Conservation (phyloP, 1,140 invertebrate species). For the Hypsibius dujardini region DNA sequence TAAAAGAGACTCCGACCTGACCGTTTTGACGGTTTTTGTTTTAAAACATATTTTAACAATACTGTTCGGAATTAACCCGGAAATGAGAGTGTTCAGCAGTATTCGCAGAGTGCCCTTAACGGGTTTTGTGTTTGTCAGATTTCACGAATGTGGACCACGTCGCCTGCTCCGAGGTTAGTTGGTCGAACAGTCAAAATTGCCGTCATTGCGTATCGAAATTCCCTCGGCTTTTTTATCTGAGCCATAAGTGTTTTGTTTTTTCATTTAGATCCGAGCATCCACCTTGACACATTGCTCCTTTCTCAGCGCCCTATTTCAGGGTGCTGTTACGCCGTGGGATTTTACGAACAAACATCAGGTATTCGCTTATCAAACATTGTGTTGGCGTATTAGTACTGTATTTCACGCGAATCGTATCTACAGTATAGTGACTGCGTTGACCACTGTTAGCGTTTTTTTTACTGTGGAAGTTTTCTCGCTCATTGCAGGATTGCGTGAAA, state of each 20-base stretch:
- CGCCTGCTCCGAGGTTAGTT: slow-evolving; percentile 76
- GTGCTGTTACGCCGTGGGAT: slow-evolving; percentile 52
- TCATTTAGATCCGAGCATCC: slow-evolving; percentile 39
- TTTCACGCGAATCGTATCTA: too few species aligned
- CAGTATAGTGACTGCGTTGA: too few species aligned
- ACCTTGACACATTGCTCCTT: slow-evolving; percentile 81
- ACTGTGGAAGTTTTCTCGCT: slow-evolving; percentile 2
- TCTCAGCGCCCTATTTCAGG: slow-evolving; percentile 53
- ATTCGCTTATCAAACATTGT: slow-evolving; percentile 20
- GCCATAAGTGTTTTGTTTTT: too few species aligned
- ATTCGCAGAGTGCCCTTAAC: too few species aligned
- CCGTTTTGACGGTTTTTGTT: too few species aligned
- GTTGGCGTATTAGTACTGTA: too few species aligned
- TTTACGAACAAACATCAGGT: slow-evolving; percentile 47
- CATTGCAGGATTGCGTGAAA: slow-evolving; percentile 65
- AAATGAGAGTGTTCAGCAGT: too few species aligned
- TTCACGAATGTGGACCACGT: slow-evolving; percentile 77
- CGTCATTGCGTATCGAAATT: slow-evolving; percentile 7
- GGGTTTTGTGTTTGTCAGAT: slow-evolving; percentile 34
- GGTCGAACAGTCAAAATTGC: slow-evolving; percentile 3
- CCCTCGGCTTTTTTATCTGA: slow-evolving; percentile 20
- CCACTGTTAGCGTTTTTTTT: neutral
- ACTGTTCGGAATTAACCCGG: too few species aligned
- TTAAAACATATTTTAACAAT: too few species aligned
- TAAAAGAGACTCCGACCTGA: too few species aligned